Percentiles rank a stretch among this genome's conserved stretches.
phyloP scores from a whole-genome alignment of 2,797 vertebrate genomes.

The Sphaeramia orbicularis region DNA sequence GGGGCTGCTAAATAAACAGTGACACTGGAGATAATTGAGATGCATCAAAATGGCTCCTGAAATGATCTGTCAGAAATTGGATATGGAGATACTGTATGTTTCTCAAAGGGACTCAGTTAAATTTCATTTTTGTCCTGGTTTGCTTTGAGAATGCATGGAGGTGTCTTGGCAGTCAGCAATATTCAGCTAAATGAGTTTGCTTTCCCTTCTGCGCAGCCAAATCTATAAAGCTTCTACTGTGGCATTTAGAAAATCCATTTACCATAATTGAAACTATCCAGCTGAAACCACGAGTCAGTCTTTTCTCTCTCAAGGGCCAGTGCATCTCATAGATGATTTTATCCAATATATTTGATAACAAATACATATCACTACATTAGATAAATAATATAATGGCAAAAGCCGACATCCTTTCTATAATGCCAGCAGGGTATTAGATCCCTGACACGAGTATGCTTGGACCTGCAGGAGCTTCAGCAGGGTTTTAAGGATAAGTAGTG shows the following conservation, averaged over 20 bases:
- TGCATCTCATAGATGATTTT: constrained; percentile 53
- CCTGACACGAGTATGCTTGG: constrained; percentile 24
- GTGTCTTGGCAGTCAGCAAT: constrained; percentile 71
- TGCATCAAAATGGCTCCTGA: constrained; percentile 48
- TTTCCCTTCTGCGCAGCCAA: constrained; percentile 68
- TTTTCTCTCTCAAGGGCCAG: constrained; percentile 71
- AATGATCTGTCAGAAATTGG: constrained; percentile 61
- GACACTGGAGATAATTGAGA: constrained; percentile 62
- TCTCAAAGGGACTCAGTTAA: constrained; percentile 49
- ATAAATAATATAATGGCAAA: constrained; percentile 3
- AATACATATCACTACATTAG: constrained; percentile 56
- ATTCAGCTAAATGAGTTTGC: constrained; percentile 79
- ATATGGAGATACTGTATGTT: constrained; percentile 35
- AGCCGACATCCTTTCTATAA: constrained; percentile 30
- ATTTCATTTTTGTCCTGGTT: constrained; percentile 53
- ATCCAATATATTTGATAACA: constrained; percentile 51
- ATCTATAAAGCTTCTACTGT: constrained; percentile 82
- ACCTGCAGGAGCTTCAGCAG: constrained; percentile 20
- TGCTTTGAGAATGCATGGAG: constrained; percentile 52
- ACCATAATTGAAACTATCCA: constrained; percentile 81
- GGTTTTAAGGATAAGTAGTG: constrained; percentile 31
- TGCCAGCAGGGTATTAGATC: constrained; percentile 44
- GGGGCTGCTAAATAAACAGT: constrained; percentile 20
- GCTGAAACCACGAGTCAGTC: constrained; percentile 78
- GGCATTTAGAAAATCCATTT: constrained; percentile 84